Evolutionary conservation across 1,140 invertebrate species (phyloP).

Genomic region (Drosophila prosaltans): DNA sequence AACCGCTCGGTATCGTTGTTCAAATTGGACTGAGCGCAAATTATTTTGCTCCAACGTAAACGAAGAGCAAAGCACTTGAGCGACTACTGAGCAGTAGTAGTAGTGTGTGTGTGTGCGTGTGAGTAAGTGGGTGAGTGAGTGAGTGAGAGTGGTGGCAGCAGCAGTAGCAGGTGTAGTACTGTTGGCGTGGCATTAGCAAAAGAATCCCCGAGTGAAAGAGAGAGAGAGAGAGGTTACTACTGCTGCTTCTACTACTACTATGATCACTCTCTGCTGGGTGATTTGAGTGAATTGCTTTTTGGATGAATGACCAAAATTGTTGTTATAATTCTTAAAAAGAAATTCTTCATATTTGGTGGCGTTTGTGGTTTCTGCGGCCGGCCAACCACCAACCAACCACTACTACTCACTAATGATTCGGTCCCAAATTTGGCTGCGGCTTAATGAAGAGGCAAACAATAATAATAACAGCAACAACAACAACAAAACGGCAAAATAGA

Average conservation of each 20-base stretch:
- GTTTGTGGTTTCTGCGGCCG: conserved; percentile 53
- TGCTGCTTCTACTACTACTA: neutral
- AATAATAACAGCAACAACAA: conserved; percentile 13
- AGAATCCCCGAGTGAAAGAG: conserved; percentile 10
- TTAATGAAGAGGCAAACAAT: conserved; percentile 35
- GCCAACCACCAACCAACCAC: conserved; percentile 57
- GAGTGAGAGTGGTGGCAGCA: neutral
- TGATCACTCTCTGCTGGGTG: neutral
- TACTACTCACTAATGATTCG: conserved; percentile 69
- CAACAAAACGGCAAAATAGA: conserved; percentile 34
- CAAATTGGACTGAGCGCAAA: conserved; percentile 75
- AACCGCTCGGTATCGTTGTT: conserved; percentile 82
- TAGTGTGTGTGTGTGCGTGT: conserved; percentile 4
- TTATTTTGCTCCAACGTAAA: conserved; percentile 24
- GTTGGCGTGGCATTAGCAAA: conserved; percentile 4
- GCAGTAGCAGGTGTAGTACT: conserved; percentile 42
- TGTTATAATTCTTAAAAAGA: conserved; percentile 53
- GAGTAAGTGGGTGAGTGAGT: conserved; percentile 1
- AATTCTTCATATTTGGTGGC: conserved; percentile 75
- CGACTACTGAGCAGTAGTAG: neutral
- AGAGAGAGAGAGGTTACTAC: conserved; percentile 1
- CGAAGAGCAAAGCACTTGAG: conserved; percentile 17
- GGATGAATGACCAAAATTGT: conserved; percentile 56
- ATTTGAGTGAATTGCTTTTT: conserved; percentile 3
- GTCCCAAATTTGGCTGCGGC: conserved; percentile 71